These are phyloP conservation scores for Mus musculus DNA, from an alignment of 2,113 vertebrate genomes.

Conservation along the genomic window DNA sequence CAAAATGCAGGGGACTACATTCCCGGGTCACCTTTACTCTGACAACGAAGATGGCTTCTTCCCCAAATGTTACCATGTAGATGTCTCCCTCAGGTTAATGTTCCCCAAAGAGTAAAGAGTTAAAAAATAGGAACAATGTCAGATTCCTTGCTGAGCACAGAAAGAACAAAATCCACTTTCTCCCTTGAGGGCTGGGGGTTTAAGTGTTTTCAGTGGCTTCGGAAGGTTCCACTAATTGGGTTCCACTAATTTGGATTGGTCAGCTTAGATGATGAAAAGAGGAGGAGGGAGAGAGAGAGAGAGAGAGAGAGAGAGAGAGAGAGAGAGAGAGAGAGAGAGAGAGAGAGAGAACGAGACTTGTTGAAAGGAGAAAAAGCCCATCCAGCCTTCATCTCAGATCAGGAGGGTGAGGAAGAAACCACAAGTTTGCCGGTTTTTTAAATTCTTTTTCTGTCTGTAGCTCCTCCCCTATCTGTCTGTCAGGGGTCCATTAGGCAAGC, in stretches of 20 bases:
- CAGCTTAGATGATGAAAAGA: background rate
- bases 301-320: too few relatives aligned
- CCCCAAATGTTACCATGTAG: background rate
- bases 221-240: background rate
- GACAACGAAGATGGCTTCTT: background rate
- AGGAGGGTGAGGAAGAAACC: background rate
- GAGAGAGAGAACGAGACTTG: background rate
- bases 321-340: background rate
- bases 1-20: constrained; percentile 21
- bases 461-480: background rate
- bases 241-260: background rate
- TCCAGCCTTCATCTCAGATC: background rate
- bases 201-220: background rate
- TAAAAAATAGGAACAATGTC: background rate
- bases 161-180: background rate
- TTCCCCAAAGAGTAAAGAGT: background rate
- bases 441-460: background rate
- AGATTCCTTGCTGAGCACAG: background rate
- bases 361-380: background rate
- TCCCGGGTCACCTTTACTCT: constrained; percentile 33
- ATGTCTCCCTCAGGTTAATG: background rate
- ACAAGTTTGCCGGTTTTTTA: background rate
- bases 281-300: background rate
- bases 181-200: background rate
- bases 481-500: background rate